Conservation (phyloP, 2,113 vertebrate genomes). For the Barbus barbus region DNA sequence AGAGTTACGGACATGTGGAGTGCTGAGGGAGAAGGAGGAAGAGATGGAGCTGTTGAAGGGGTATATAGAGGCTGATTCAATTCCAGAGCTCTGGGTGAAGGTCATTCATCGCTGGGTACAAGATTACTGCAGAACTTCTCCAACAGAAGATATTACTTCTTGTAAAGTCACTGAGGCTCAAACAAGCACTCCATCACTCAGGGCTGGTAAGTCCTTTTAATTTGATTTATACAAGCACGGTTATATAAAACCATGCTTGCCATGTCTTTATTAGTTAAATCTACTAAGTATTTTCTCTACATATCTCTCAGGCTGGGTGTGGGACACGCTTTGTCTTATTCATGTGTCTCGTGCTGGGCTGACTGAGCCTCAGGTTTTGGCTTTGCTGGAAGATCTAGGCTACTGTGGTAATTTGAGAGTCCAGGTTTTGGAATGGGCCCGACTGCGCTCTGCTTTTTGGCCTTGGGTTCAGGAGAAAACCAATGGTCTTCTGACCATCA, state of each 20-base stretch:
- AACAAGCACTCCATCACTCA: neutral
- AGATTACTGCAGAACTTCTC: constrained; percentile 57
- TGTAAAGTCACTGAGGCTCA: neutral
- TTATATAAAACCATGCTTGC: neutral
- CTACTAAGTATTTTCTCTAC: neutral
- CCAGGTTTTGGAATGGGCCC: constrained; percentile 59
- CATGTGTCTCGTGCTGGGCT: constrained; percentile 46
- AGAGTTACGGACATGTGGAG: constrained; percentile 53
- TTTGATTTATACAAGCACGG: too few relatives aligned
- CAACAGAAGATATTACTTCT: constrained; percentile 10
- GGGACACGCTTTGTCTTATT: constrained; percentile 55
- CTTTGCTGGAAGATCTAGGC: constrained; percentile 58
- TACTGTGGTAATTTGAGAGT: constrained; percentile 38
- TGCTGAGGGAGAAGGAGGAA: constrained; percentile 23
- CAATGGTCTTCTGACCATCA: constrained; percentile 50
- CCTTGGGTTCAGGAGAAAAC: constrained; percentile 64
- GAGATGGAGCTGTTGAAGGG: constrained; percentile 53
- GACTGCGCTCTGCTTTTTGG: constrained; percentile 38
- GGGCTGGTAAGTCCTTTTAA: constrained; percentile 32
- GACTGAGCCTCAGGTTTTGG: constrained; percentile 31
- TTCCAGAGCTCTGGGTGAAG: constrained; percentile 60
- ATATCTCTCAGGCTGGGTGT: constrained; percentile 63
- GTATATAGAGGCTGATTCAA: constrained; percentile 51
- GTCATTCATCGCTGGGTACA: constrained; percentile 61
- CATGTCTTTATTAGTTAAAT: neutral